phyloP scores from a whole-genome alignment of 2,888 invertebrate species.

The Cephus pulcher region DNA sequence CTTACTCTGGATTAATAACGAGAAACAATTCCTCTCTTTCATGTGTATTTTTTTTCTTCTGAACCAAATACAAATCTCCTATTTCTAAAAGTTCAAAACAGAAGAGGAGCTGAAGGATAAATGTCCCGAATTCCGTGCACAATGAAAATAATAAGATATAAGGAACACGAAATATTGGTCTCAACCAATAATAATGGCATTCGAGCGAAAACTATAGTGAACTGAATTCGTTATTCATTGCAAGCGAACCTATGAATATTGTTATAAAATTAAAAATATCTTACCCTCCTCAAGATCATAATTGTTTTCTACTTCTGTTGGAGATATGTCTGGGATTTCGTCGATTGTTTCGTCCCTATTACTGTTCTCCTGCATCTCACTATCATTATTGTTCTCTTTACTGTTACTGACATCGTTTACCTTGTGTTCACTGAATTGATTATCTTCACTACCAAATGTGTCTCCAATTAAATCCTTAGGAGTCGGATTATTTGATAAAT shows the following conservation, averaged over 20 bases:
- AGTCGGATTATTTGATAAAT: constrained; percentile 8
- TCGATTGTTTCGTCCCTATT: not conserved
- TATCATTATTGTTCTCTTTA: constrained; percentile 3
- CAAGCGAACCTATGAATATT: not conserved
- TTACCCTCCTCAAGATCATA: constrained; percentile 56
- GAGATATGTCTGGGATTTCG: not conserved
- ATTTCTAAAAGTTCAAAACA: constrained; percentile 38
- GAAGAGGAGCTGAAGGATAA: not conserved
- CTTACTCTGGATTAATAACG: constrained; percentile 64
- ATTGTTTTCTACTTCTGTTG: constrained; percentile 18
- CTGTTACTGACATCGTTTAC: constrained; percentile 15
- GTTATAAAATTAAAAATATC: constrained; percentile 2
- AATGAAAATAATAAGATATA: not conserved
- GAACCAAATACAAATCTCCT: constrained; percentile 61
- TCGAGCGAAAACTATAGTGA: no score
- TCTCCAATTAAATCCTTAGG: constrained; percentile 14
- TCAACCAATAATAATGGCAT: no score
- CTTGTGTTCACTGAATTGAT: constrained; percentile 39
- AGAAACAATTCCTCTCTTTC: constrained; percentile 66
- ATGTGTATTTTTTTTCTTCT: constrained; percentile 58
- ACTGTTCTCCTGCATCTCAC: constrained; percentile 5
- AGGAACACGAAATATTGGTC: no score
- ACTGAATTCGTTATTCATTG: not conserved
- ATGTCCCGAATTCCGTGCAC: not conserved
- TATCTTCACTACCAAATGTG: constrained; percentile 18